Evolutionary conservation across 2,113 vertebrate species (phyloP).

Genomic region (Sceloporus undulatus): DNA sequence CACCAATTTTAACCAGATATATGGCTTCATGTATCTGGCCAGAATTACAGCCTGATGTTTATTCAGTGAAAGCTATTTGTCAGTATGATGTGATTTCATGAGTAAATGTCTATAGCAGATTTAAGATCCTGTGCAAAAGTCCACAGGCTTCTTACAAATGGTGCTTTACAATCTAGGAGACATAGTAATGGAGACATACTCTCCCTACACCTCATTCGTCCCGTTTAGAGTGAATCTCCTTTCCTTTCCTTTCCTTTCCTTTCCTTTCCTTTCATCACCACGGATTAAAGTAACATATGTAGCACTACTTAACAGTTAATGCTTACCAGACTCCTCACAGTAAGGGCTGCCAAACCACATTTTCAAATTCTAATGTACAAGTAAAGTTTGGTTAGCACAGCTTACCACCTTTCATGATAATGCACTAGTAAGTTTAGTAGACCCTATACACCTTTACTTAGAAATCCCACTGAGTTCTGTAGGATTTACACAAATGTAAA

Average conservation of each 20-base stretch:
- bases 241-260: background rate
- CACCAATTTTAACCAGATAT: background rate
- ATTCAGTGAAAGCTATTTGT: background rate
- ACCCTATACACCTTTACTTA: background rate
- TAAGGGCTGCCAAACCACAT: background rate
- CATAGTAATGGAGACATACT: background rate
- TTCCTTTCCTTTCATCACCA: background rate
- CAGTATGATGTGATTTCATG: background rate
- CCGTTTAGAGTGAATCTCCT: background rate
- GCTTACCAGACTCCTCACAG: background rate
- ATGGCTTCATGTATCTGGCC: too few species aligned
- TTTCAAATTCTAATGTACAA: background rate
- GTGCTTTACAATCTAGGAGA: slow-evolving; percentile 9
- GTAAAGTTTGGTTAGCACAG: background rate
- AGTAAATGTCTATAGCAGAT: background rate
- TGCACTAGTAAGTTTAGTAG: background rate
- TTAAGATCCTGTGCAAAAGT: background rate
- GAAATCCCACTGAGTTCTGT: background rate
- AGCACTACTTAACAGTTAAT: background rate
- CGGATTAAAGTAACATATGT: too few species aligned
- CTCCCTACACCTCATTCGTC: background rate
- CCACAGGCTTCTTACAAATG: background rate
- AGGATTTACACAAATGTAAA: background rate
- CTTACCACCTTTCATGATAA: background rate
- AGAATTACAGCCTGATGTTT: background rate